A percentile compares a stretch with the other conserved stretches of the same genome.
Evolutionary conservation across 2,797 vertebrate species (phyloP).

Genomic region (Eulemur mongoz): DNA sequence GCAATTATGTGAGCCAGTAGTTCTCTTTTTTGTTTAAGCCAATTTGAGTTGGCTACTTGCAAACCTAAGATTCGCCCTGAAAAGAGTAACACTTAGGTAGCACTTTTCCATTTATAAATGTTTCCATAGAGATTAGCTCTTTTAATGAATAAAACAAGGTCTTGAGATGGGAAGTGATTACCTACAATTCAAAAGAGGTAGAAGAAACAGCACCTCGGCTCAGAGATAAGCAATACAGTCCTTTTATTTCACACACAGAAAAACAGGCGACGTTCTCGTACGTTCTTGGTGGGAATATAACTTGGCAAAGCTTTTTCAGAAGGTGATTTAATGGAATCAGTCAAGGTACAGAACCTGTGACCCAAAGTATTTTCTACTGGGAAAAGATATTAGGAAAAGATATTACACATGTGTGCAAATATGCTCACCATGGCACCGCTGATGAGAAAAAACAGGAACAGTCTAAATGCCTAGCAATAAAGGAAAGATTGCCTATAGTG

Average conservation of each 20-base stretch:
- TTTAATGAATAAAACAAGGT: not conserved
- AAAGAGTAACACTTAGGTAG: not conserved
- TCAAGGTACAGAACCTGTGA: not conserved
- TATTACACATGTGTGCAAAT: not conserved
- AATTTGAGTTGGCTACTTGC: not conserved
- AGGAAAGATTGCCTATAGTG: not conserved
- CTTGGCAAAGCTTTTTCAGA: not conserved
- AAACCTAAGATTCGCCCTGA: not conserved
- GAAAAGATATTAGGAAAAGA: constrained; percentile 25
- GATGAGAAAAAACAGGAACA: not conserved
- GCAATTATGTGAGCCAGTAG: not conserved
- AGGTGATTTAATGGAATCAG: constrained; percentile 29
- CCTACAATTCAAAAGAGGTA: not conserved
- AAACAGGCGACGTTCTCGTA: not conserved
- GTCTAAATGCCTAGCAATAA: not conserved
- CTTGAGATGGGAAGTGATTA: not conserved
- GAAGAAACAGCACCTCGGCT: constrained; percentile 18
- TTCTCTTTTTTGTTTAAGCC: not conserved
- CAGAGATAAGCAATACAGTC: not conserved
- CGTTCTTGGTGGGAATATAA: not conserved
- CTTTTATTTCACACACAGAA: constrained; percentile 30
- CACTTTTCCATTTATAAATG: not conserved
- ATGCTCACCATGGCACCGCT: not conserved
- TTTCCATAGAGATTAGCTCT: not conserved
- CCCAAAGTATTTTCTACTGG: not conserved